Percentiles rank a stretch among this genome's conserved stretches.
These are phyloP conservation scores for Trissolcus japonicus DNA, from an alignment of 2,888 invertebrate genomes.

Conservation along the genomic window DNA sequence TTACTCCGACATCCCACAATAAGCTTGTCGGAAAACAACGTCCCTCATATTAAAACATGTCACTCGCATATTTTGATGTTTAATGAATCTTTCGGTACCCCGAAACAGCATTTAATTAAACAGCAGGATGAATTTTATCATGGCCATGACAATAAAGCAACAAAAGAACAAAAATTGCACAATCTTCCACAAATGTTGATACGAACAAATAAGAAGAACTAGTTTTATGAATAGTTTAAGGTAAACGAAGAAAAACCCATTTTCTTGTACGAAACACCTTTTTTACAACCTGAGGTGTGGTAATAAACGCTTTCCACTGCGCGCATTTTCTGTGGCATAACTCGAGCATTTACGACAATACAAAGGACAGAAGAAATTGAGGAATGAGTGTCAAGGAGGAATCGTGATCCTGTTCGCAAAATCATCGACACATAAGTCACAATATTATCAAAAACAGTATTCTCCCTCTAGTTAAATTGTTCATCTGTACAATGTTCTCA, in stretches of 20 bases:
- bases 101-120: no score
- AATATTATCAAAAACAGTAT: background rate
- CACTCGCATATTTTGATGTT: no score
- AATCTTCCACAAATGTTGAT: no score
- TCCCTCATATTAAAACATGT: no score
- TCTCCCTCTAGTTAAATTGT: background rate
- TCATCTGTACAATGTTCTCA: no score
- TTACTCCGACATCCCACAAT: no score
- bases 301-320: slow-evolving; percentile 48
- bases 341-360: slow-evolving; percentile 55
- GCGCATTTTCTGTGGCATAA: slow-evolving; percentile 56
- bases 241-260: slow-evolving; percentile 27
- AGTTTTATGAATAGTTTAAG: slow-evolving; percentile 16
- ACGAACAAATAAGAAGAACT: slow-evolving; percentile 20
- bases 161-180: no score
- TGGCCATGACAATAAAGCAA: no score
- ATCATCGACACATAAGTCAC: slow-evolving; percentile 33
- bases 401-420: slow-evolving; percentile 45
- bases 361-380: slow-evolving; percentile 58
- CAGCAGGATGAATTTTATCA: no score
- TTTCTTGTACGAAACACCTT: slow-evolving; percentile 33
- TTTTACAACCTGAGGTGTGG: slow-evolving; percentile 46
- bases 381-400: slow-evolving; percentile 59
- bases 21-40: no score
- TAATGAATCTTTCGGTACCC: no score